Conservation (phyloP, 2,888 invertebrate species). For the Tachina lurida region DNA sequence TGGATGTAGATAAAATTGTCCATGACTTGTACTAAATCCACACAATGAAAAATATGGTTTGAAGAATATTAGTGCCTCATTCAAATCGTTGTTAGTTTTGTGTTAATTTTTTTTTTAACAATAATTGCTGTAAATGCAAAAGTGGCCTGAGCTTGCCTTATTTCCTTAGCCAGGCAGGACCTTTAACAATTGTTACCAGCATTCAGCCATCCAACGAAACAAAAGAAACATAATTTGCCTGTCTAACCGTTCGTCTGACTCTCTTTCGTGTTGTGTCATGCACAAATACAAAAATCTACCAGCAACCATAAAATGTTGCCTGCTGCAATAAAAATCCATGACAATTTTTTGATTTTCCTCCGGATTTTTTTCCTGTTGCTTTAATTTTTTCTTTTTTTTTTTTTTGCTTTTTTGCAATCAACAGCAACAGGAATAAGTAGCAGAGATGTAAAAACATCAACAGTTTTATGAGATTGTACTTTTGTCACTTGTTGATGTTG, state of each 20-base stretch:
- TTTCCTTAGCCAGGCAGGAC: constrained; percentile 43
- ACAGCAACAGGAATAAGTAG: constrained; percentile 47
- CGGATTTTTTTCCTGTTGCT: too few relatives aligned
- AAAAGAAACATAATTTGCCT: constrained; percentile 56
- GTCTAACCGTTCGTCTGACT: constrained; percentile 13
- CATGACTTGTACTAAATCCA: constrained; percentile 22
- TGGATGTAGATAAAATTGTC: not conserved
- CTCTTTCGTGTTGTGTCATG: constrained; percentile 27
- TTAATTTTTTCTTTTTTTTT: not conserved
- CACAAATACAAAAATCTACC: constrained; percentile 29
- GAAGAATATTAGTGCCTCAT: constrained; percentile 20
- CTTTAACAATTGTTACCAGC: constrained; percentile 20
- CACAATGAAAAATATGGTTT: not conserved
- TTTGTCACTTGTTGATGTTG: constrained; percentile 69
- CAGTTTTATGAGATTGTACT: constrained; percentile 65
- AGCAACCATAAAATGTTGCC: constrained; percentile 33
- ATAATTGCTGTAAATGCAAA: constrained; percentile 52
- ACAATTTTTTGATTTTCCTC: constrained; percentile 6
- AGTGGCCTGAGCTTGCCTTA: constrained; percentile 34
- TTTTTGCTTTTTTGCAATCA: constrained; percentile 12
- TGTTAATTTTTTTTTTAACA: constrained; percentile 12
- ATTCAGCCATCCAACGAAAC: constrained; percentile 32
- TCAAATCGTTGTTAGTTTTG: not conserved
- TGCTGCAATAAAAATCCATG: constrained; percentile 27
- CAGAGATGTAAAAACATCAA: constrained; percentile 42